Base-by-base conservation (phyloP, 2,888 invertebrate genomes). In the Caenorhabditis uteleia region DNA sequence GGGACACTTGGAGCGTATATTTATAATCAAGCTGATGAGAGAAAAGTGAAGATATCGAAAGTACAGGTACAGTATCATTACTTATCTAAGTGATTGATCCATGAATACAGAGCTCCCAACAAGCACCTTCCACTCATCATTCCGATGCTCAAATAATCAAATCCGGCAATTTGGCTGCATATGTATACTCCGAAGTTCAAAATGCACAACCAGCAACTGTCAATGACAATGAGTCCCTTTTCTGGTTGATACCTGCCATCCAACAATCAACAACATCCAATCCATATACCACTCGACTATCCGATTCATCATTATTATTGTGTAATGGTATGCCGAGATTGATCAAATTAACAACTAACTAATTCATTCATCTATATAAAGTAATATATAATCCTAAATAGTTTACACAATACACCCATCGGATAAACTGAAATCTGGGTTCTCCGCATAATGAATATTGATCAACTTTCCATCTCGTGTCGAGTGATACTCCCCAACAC, bases 401-500 rank as follows among this genome's bases (percentile, higher is more conserved):
- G n/a, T 14, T 43, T 34, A 48, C 8, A 56, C 46, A 21, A 43
- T 39, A 36, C 62, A 61, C 44, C 49, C 47, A 29, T 57, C 44
- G 12, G 27, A 21, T 21, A 61, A 29, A 29, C 45, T 51, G 26
- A 67, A 67, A 43, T 51, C 53, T 8, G 53, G 10, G 26, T 67
- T 56, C 12, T 60, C 48, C 1, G 51, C 60, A 42, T 39, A 67
- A 49, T 67, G 66, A 38, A 67, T 12, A 45, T 67, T 67, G 42
- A 67, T 49, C 14, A 40, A 3, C 33, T 51, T 34, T 8, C 59
- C 59, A 38, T 57, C 60, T 2, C 57, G 16, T 1, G 66, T 61
- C 18, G 66, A 67, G 26, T 60, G 58, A 43, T 67, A 62, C 27
- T 67, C 61, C 21, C 57, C 61, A 16, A 60, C 61, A 34, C 60